Percentiles rank a stretch among this genome's conserved stretches.
Conservation (phyloP, 2,888 invertebrate species). For the Caenorhabditis macrosperma region DNA sequence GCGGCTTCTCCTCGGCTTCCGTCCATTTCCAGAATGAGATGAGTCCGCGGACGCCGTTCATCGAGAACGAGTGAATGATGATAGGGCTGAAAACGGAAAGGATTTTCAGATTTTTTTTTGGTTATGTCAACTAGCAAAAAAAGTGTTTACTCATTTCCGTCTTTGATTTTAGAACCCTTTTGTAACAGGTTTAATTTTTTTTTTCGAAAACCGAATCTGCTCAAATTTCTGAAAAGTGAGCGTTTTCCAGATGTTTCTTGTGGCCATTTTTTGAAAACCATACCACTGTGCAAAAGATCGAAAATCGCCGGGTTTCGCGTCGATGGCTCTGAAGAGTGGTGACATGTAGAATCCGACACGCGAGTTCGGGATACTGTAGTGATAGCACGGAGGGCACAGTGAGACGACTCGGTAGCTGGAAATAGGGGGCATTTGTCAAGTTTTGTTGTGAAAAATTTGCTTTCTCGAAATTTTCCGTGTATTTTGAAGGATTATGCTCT, state of each 20-base stretch:
- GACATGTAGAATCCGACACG: constrained; percentile 68
- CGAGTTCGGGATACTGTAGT: constrained; percentile 66
- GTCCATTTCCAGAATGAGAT: constrained; percentile 69
- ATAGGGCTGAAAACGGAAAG: constrained; percentile 57
- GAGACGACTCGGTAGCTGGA: constrained; percentile 63
- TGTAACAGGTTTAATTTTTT: background rate
- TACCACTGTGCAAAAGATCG: constrained; percentile 57
- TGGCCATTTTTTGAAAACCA: no score
- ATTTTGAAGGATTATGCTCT: no score
- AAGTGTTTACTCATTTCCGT: no score
- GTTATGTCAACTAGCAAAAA: no score
- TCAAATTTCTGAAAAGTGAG: no score
- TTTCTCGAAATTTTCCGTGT: no score
- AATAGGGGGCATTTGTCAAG: background rate
- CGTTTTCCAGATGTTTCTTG: no score
- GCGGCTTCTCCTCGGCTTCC: constrained; percentile 61
- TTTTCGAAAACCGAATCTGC: background rate
- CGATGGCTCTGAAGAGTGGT: constrained; percentile 60
- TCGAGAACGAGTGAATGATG: constrained; percentile 64
- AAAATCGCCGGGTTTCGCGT: constrained; percentile 65
- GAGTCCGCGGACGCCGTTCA: constrained; percentile 66
- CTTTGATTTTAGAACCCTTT: background rate
- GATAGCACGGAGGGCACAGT: constrained; percentile 63
- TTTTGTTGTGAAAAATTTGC: no score
- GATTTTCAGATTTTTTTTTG: background rate